Evolutionary conservation across 2,888 invertebrate genomes (phyloP).

Genomic region (Leptarthrus brevirostris): DNA sequence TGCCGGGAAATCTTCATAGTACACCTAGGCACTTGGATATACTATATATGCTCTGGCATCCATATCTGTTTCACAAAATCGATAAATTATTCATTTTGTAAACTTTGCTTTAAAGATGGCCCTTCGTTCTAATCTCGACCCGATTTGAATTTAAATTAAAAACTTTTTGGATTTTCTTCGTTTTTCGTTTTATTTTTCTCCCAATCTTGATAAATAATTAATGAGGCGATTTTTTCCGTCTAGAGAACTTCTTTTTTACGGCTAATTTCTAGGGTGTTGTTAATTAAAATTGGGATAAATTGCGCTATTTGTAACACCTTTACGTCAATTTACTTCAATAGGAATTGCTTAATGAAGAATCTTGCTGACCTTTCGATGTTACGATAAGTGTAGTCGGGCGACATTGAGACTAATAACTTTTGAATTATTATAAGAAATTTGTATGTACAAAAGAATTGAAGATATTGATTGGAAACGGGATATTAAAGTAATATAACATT

Average conservation of each 20-base stretch:
- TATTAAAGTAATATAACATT: too few relatives aligned
- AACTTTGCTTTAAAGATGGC: conserved; percentile 29
- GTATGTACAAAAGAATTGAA: too few relatives aligned
- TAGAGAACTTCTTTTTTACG: neutral
- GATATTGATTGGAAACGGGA: too few relatives aligned
- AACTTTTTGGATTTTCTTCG: conserved; percentile 25
- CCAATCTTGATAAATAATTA: conserved; percentile 38
- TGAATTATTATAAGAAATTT: too few relatives aligned
- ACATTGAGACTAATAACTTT: too few relatives aligned
- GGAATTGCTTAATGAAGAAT: conserved; percentile 11
- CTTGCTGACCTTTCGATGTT: neutral
- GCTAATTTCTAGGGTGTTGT: conserved; percentile 29
- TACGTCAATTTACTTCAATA: neutral
- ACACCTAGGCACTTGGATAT: neutral
- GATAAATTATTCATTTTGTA: conserved; percentile 47
- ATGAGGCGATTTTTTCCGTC: conserved; percentile 21
- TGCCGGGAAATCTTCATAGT: neutral
- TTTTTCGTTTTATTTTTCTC: neutral
- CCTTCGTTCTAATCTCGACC: conserved; percentile 40
- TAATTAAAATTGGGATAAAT: conserved; percentile 25
- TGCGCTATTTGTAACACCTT: conserved; percentile 42
- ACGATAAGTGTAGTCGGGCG: too few relatives aligned
- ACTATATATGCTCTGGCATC: neutral
- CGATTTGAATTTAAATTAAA: conserved; percentile 48
- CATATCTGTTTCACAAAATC: conserved; percentile 36